A percentile compares a stretch with the other conserved stretches of the same genome.
These are phyloP conservation scores for Drosophila sproati DNA, from an alignment of 1,140 invertebrate genomes.

Conservation along the genomic window DNA sequence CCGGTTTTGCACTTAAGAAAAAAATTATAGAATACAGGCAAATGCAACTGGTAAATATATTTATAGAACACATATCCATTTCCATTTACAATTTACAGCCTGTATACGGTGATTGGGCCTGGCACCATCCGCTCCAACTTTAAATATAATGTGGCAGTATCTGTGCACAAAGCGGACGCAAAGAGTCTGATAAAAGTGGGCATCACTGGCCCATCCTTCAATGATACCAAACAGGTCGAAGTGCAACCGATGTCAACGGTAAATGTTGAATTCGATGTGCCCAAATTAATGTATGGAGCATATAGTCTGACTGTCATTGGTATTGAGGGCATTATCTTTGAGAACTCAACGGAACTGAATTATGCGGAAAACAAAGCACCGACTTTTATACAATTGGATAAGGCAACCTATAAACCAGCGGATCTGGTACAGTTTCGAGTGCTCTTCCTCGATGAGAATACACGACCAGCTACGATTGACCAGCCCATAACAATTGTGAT, in stretches of 20 bases:
- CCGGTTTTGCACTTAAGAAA: neutral
- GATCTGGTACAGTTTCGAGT: slow-evolving; percentile 93
- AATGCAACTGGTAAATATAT: neutral
- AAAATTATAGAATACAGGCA: neutral
- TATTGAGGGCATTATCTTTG: slow-evolving; percentile 90
- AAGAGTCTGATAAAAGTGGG: slow-evolving; percentile 89
- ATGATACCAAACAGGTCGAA: slow-evolving; percentile 88
- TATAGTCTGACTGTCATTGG: slow-evolving; percentile 91
- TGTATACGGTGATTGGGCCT: slow-evolving; percentile 92
- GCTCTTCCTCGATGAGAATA: slow-evolving; percentile 91
- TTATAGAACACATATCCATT: neutral
- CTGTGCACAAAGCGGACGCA: slow-evolving; percentile 86
- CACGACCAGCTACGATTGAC: slow-evolving; percentile 87
- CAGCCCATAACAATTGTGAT: slow-evolving; percentile 56
- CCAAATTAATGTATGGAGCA: slow-evolving; percentile 90
- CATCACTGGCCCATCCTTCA: slow-evolving; percentile 89
- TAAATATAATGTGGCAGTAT: slow-evolving; percentile 93
- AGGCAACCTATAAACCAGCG: slow-evolving; percentile 96
- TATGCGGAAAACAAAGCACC: slow-evolving; percentile 95
- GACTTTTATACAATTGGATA: slow-evolving; percentile 97
- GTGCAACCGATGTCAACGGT: slow-evolving; percentile 89
- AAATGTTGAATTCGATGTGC: slow-evolving; percentile 88
- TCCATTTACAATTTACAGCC: slow-evolving; percentile 85
- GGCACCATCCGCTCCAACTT: slow-evolving; percentile 92
- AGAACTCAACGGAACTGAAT: slow-evolving; percentile 89